These are phyloP conservation scores for Pinna nobilis DNA, from an alignment of 1,140 invertebrate species.

Conservation along the genomic window DNA sequence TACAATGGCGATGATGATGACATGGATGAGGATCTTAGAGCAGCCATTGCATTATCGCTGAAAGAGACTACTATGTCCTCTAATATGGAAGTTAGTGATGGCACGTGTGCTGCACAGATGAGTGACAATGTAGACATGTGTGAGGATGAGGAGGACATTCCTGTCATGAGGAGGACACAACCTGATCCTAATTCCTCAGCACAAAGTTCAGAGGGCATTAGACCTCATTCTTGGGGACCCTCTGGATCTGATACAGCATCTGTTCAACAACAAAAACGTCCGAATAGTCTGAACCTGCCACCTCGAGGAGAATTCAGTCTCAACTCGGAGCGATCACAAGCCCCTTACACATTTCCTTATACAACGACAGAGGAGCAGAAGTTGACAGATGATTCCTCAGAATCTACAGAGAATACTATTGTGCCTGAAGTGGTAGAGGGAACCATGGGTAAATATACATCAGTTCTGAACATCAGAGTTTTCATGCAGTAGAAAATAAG, in stretches of 20 bases:
- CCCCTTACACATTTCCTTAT: constrained; percentile 39
- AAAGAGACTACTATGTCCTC: too few species aligned
- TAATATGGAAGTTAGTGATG: too few species aligned
- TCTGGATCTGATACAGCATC: constrained; percentile 34
- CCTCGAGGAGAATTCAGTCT: constrained; percentile 49
- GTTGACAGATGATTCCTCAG: constrained; percentile 1
- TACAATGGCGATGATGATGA: neutral
- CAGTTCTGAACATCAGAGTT: too few species aligned
- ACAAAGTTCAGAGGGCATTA: neutral
- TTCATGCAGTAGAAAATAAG: too few species aligned
- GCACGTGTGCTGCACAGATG: neutral
- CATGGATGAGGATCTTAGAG: constrained; percentile 1
- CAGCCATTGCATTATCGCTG: constrained; percentile 13
- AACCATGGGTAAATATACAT: too few species aligned
- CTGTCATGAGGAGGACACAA: constrained; percentile 32
- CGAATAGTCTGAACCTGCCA: constrained; percentile 69
- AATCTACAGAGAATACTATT: neutral
- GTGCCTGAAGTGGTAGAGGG: neutral
- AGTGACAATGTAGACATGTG: neutral
- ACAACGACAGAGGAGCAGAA: neutral
- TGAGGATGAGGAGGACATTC: constrained; percentile 9
- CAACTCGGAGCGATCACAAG: constrained; percentile 36
- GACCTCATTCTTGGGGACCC: constrained; percentile 58
- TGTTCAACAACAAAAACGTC: constrained; percentile 58
- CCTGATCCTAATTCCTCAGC: neutral